These are phyloP conservation scores for Notechis scutatus DNA, from an alignment of 2,113 vertebrate genomes.

Conservation along the genomic window DNA sequence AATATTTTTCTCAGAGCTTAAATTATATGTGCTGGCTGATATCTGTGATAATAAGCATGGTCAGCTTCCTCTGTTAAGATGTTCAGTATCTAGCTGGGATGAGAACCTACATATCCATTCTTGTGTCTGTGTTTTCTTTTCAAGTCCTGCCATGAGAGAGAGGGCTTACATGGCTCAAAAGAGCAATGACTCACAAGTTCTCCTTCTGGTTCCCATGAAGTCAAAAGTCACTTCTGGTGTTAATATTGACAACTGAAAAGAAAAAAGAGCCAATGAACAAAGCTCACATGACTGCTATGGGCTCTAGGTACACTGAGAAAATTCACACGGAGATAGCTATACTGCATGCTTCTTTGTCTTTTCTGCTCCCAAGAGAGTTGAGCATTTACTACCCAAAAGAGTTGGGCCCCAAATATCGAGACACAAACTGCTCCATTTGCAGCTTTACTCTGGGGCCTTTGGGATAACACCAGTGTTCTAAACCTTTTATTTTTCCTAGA, in stretches of 20 bases:
- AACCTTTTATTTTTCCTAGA: conserved; percentile 23
- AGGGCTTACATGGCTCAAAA: conserved; percentile 28
- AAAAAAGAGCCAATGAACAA: conserved; percentile 45
- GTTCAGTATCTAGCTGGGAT: not conserved
- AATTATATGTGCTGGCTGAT: not conserved
- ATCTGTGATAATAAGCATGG: not conserved
- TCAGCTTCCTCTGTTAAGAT: not conserved
- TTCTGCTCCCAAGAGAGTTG: conserved; percentile 33
- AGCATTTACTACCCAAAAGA: conserved; percentile 46
- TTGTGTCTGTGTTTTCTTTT: conserved; percentile 21
- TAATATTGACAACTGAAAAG: conserved; percentile 57
- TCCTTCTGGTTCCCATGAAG: conserved; percentile 52
- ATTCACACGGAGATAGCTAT: conserved; percentile 55
- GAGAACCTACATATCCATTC: conserved; percentile 2
- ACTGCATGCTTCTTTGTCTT: conserved; percentile 47
- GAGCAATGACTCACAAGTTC: conserved; percentile 41
- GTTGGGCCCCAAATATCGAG: conserved; percentile 38
- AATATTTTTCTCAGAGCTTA: not conserved
- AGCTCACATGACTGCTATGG: conserved; percentile 33
- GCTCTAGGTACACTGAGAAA: conserved; percentile 57
- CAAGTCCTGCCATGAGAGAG: conserved; percentile 13
- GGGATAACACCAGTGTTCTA: conserved; percentile 35
- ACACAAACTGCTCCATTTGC: conserved; percentile 39
- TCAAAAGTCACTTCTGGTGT: conserved; percentile 44
- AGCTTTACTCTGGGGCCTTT: conserved; percentile 23